Percentiles rank a stretch among this genome's conserved stretches.
These are phyloP conservation scores for Erebia epiphron DNA, from an alignment of 2,888 invertebrate species.

Conservation along the genomic window DNA sequence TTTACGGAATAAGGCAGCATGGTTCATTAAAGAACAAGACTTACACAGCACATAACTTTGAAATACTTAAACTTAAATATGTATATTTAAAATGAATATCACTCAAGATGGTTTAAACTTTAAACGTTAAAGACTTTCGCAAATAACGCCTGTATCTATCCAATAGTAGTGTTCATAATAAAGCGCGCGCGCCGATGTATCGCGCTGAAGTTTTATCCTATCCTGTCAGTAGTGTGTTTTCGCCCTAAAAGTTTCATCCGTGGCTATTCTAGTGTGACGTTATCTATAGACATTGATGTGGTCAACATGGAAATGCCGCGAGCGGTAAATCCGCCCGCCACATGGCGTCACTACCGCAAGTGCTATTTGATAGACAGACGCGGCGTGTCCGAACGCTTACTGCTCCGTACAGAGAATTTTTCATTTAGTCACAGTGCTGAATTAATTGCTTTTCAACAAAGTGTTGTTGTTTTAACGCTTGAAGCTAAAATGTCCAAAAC, in stretches of 20 bases:
- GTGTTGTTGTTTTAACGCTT: slow-evolving; percentile 23
- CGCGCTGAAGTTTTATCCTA: no score
- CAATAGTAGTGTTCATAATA: no score
- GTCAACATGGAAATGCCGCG: slow-evolving; percentile 68
- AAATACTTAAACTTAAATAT: no score
- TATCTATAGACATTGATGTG: slow-evolving; percentile 48
- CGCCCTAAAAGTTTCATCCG: not conserved
- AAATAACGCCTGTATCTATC: no score
- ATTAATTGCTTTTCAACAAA: slow-evolving; percentile 49
- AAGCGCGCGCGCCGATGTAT: no score
- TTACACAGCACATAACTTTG: no score
- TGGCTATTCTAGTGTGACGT: slow-evolving; percentile 26
- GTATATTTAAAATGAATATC: no score
- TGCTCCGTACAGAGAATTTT: slow-evolving; percentile 57
- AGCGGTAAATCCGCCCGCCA: slow-evolving; percentile 68
- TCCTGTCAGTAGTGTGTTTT: no score
- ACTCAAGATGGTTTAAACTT: no score
- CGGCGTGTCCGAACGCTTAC: slow-evolving; percentile 55
- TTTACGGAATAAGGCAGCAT: no score
- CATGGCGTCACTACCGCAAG: slow-evolving; percentile 69
- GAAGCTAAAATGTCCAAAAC: slow-evolving; percentile 9
- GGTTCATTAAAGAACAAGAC: no score
- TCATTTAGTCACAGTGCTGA: slow-evolving; percentile 60
- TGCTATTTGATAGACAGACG: slow-evolving; percentile 76
- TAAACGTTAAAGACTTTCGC: no score